Percentiles rank a stretch among this genome's conserved stretches.
Evolutionary conservation across 2,797 vertebrate genomes (phyloP).

Genomic region (Liparis tanakae): DNA sequence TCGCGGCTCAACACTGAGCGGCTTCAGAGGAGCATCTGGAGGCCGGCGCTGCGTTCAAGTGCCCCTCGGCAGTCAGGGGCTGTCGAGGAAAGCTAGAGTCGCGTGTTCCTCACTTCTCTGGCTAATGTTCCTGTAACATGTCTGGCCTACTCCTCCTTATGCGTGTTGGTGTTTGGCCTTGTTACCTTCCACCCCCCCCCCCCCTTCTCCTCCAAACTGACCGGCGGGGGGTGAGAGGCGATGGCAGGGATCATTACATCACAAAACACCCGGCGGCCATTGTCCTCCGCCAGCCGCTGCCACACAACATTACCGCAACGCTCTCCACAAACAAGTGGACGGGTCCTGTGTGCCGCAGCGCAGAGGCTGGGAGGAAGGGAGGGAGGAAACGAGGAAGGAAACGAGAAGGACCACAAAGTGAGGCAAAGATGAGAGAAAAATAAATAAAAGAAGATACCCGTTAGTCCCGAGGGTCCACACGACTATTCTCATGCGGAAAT

Average conservation of each 20-base stretch:
- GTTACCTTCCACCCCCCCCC: conserved; percentile 50
- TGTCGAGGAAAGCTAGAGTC: not conserved
- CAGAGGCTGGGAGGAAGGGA: not conserved
- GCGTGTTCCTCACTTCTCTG: conserved; percentile 1
- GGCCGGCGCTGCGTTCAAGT: conserved; percentile 10
- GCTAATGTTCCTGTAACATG: conserved; percentile 27
- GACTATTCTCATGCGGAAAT: conserved; percentile 46
- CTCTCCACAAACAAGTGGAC: conserved; percentile 49
- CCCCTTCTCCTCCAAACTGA: conserved; percentile 46
- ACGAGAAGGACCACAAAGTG: conserved; percentile 3
- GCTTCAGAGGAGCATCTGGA: conserved; percentile 5
- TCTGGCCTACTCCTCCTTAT: conserved; percentile 31
- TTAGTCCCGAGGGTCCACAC: conserved; percentile 39
- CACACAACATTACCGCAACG: conserved; percentile 72
- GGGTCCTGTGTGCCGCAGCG: conserved; percentile 51
- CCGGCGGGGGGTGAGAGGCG: conserved; percentile 65
- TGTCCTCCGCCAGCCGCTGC: conserved; percentile 76
- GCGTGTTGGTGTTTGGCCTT: conserved; percentile 47
- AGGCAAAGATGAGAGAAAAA: conserved; percentile 15
- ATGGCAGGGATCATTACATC: conserved; percentile 78
- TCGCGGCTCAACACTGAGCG: conserved; percentile 17
- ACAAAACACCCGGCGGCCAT: conserved; percentile 71
- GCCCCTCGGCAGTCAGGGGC: conserved; percentile 12
- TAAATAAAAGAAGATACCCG: not conserved
- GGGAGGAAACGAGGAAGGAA: not conserved